Conservation (phyloP, 64 coral and sea anemone genomes). For the Stichodactyla helianthus region DNA sequence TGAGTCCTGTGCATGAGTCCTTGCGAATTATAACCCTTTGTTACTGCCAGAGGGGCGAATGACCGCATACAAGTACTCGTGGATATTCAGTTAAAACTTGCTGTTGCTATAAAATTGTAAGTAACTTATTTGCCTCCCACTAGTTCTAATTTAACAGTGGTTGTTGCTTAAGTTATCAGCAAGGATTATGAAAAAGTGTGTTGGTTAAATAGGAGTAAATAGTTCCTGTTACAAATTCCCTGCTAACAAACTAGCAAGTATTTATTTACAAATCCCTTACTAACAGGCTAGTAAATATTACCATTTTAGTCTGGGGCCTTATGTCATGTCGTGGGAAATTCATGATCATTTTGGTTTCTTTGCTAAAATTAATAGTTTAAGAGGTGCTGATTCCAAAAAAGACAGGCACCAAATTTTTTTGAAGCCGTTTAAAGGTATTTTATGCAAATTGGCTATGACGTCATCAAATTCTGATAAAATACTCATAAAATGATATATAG, state of each 20-base stretch:
- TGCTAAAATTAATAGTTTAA: no score
- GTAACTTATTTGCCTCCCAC: not conserved
- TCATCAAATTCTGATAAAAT: no score
- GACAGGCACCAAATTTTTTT: no score
- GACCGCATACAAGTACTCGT: not conserved
- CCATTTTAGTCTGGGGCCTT: no score
- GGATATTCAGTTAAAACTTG: not conserved
- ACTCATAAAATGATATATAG: no score
- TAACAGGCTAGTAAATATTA: constrained; percentile 10
- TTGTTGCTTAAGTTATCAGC: not conserved
- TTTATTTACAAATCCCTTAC: no score
- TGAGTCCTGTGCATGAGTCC: not conserved
- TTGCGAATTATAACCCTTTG: not conserved
- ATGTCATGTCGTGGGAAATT: no score
- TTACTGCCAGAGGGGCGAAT: not conserved
- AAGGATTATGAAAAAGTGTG: not conserved
- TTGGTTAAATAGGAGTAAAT: not conserved
- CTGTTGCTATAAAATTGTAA: not conserved
- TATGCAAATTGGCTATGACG: no score
- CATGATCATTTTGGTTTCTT: no score
- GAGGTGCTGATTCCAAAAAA: no score
- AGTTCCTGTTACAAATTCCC: not conserved
- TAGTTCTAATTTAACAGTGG: not conserved
- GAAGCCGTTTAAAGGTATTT: no score
- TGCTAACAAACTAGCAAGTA: no score